Percentiles rank a stretch among this genome's conserved stretches.
phyloP scores from a whole-genome alignment of 1,140 invertebrate species.

The Triops cancriformis region DNA sequence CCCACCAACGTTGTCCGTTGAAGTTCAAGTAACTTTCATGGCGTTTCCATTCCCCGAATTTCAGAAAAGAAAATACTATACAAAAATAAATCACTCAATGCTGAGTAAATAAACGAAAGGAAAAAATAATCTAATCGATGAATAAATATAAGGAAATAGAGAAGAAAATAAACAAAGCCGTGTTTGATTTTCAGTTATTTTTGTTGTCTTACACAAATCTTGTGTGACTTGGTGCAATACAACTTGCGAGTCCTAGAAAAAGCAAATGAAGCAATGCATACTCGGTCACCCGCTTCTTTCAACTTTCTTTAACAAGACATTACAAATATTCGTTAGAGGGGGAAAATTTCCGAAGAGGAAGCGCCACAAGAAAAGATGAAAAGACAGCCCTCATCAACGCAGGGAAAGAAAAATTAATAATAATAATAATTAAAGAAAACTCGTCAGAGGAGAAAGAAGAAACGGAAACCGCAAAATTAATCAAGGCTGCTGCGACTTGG shows the following conservation, averaged over 20 bases:
- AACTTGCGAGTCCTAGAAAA: slow-evolving; percentile 4
- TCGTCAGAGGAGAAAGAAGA: neutral
- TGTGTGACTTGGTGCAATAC: neutral
- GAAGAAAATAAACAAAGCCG: too few relatives aligned
- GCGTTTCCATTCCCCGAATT: neutral
- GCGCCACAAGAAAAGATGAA: neutral
- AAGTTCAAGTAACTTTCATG: neutral
- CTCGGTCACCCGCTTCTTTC: neutral
- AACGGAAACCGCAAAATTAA: neutral
- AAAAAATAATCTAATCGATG: too few relatives aligned
- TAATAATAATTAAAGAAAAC: neutral
- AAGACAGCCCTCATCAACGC: neutral
- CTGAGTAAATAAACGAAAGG: too few relatives aligned
- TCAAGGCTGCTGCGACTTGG: neutral
- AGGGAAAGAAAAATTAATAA: neutral
- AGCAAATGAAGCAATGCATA: neutral
- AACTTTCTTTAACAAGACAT: neutral
- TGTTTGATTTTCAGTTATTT: neutral
- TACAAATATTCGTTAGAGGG: neutral
- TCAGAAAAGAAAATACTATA: neutral
- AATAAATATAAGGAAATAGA: too few relatives aligned
- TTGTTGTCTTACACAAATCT: neutral
- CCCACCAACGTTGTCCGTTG: neutral
- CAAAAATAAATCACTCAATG: too few relatives aligned
- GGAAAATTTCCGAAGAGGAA: neutral